Base-by-base conservation (phyloP, 2,797 vertebrate species). In the Sebastes nivosus region DNA sequence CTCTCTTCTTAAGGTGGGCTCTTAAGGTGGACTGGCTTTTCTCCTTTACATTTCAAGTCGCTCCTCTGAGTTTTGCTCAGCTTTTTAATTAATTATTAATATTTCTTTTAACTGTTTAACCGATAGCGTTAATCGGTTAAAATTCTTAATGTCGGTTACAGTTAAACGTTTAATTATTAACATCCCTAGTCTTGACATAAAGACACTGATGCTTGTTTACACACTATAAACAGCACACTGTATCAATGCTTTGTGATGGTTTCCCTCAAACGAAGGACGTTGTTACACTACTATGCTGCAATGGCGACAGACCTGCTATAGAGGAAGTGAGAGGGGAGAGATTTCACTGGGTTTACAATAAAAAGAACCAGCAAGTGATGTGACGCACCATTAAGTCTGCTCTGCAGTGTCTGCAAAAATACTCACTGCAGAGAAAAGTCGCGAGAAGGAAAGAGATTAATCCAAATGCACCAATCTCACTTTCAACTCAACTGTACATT, bases 361-460 rank as follows among this genome's bases (percentile, higher is more conserved):
- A 79, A 71, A 67, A 66, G 55, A 79, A 75, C 59, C 64, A 79
- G 88, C 29, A 46, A 75, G 54, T 75, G 82, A 83, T 85, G 84
- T 88, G 89, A 91, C 72, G 75, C 88, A 91, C 84, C 87, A 89
- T 83, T 79, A 88, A 64, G 81, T 83, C 90, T 77, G 67, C 79
- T 87, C 82, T 93, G 91, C 87, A 89, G 92, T 70, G 82, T 90
- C 88, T 91, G 89, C 80, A 91, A 65, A 89, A 89, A 82, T 10
- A 79, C 66, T 74, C 85, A 67, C 89, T 92, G 89, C 89, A 89
- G 89, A 71, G 71, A 72, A 83, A 87, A 88, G 68, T 88, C 46
- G 65, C 68, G 69, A 67, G 57, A 67, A 58, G 25, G 27, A 12
- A 42, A 70, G 67, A 20, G 22, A 46, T 46, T 18, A 66, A 59